These are phyloP conservation scores for Mesitornis unicolor DNA, from an alignment of 2,113 vertebrate genomes.

Conservation along the genomic window DNA sequence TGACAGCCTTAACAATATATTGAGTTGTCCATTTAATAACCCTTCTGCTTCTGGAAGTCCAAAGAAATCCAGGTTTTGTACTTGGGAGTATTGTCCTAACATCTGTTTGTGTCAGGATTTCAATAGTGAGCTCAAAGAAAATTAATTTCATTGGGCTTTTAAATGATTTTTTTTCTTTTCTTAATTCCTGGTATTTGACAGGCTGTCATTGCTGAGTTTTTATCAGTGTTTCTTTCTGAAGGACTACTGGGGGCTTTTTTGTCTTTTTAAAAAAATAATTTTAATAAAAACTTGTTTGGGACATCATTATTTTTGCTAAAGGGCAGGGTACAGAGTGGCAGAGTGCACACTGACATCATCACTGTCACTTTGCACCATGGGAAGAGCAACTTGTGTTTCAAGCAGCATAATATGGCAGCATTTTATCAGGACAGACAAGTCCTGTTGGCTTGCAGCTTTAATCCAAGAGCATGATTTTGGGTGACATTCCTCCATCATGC, in stretches of 20 bases:
- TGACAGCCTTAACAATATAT: background rate
- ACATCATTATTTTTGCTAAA: background rate
- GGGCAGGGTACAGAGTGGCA: background rate
- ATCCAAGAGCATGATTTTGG: background rate
- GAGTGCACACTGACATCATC: background rate
- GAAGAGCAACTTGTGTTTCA: background rate
- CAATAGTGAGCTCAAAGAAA: background rate
- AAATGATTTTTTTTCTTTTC: background rate
- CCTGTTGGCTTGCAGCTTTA: background rate
- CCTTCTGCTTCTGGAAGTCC: background rate
- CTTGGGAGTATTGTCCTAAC: background rate
- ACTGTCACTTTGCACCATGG: background rate
- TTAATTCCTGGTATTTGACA: background rate
- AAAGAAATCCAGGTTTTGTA: background rate
- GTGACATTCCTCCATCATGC: background rate
- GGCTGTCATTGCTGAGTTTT: background rate
- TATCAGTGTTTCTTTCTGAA: conserved; percentile 2
- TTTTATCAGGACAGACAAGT: background rate
- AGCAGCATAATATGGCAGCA: background rate
- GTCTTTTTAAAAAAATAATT: background rate
- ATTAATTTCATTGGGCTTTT: background rate
- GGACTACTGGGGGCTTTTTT: background rate
- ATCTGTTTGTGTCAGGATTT: background rate
- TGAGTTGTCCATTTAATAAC: background rate
- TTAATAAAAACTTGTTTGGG: background rate